A percentile compares a stretch with the other conserved stretches of the same genome.
Conservation (phyloP, 2,888 invertebrate species). For the Mimumesa dahlbomi region DNA sequence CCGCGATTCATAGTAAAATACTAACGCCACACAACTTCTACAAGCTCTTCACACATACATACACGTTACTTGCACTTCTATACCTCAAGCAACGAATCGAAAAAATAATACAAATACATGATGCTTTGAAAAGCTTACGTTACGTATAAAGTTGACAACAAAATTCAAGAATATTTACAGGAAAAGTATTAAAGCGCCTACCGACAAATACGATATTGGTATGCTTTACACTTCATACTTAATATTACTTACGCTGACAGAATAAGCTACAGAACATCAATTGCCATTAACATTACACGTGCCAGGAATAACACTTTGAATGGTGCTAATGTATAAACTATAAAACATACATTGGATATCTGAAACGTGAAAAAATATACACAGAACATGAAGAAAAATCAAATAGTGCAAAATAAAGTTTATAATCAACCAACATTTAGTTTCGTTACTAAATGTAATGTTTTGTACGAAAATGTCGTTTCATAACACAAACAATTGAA, state of each 20-base stretch:
- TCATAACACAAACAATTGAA: conserved; percentile 23
- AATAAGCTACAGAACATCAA: conserved; percentile 71
- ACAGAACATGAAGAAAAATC: conserved; percentile 60
- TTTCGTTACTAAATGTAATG: conserved; percentile 17
- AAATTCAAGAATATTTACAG: conserved; percentile 10
- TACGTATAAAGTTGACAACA: conserved; percentile 3
- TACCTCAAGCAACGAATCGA: conserved; percentile 22
- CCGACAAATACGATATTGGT: conserved; percentile 36
- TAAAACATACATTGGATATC: conserved; percentile 71
- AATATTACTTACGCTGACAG: conserved; percentile 70
- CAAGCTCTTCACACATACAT: conserved; percentile 42
- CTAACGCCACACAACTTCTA: conserved; percentile 41
- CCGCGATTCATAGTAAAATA: conserved; percentile 14
- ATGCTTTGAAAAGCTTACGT: conserved; percentile 11
- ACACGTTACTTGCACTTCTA: conserved; percentile 32
- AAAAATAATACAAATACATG: conserved; percentile 6
- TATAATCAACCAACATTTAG: conserved; percentile 32
- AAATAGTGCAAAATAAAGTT: conserved; percentile 56
- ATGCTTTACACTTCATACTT: conserved; percentile 54
- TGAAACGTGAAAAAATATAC: conserved; percentile 72
- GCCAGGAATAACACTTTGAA: conserved; percentile 68
- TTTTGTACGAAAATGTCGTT: conserved; percentile 20
- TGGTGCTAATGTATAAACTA: conserved; percentile 72
- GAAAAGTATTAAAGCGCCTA: conserved; percentile 19
- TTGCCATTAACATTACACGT: conserved; percentile 70